A percentile compares a stretch with the other conserved stretches of the same genome.
Conservation (phyloP, 2,888 invertebrate species). For the Sepiola atlantica region DNA sequence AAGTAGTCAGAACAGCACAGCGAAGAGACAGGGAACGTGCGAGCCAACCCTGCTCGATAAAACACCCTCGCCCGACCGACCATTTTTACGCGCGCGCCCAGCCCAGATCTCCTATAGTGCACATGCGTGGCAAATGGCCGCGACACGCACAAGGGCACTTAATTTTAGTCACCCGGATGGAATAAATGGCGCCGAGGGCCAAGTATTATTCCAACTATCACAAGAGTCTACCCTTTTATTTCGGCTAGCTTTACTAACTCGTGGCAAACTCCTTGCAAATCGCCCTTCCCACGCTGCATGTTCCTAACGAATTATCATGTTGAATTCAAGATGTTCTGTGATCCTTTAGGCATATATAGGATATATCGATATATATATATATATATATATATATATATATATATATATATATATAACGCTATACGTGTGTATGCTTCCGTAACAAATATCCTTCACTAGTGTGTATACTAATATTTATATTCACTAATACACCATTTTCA, state of each 20-base stretch:
- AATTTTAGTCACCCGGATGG: conserved; percentile 19
- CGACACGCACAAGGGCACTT: conserved; percentile 32
- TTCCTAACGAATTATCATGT: not conserved
- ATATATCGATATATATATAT: not conserved
- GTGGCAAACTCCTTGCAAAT: not conserved
- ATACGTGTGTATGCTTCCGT: too few relatives aligned
- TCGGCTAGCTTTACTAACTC: not conserved
- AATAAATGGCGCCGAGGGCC: not conserved
- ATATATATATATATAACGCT: not conserved
- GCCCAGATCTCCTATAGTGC: not conserved
- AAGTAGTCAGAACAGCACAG: not conserved
- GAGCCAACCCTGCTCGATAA: not conserved
- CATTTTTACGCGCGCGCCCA: not conserved
- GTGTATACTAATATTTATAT: too few relatives aligned
- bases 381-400: conserved; percentile 32
- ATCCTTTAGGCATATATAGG: not conserved
- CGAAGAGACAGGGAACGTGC: not conserved
- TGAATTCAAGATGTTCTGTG: not conserved
- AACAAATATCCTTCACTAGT: too few relatives aligned
- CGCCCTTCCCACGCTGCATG: not conserved
- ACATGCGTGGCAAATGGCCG: not conserved
- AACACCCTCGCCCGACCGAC: not conserved
- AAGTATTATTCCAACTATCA: not conserved
- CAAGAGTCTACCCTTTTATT: not conserved
- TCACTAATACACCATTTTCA: too few relatives aligned